phyloP scores from a whole-genome alignment of 1,140 invertebrate genomes.

The Oncopeltus fasciatus region DNA sequence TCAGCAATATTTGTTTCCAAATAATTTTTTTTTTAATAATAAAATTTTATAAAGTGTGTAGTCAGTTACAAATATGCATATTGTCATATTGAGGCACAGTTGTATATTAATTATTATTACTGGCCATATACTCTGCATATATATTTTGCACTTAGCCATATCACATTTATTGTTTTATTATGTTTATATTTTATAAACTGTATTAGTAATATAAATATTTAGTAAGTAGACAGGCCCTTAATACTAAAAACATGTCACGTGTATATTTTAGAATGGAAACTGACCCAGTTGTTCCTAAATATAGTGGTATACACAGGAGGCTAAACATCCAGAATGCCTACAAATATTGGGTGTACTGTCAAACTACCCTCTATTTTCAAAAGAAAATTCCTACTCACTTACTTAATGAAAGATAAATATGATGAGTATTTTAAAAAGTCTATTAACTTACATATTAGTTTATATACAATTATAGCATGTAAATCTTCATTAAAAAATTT shows the following conservation, averaged over 20 bases:
- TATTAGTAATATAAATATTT: slow-evolving; percentile 6
- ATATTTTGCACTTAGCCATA: slow-evolving; percentile 2
- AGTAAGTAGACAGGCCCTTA: slow-evolving; percentile 4
- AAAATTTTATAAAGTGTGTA: not conserved
- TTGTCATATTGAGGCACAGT: not conserved
- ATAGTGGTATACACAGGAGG: not conserved
- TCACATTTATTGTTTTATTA: slow-evolving; percentile 1
- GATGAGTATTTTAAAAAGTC: no score
- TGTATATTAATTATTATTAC: not conserved
- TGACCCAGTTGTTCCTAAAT: slow-evolving; percentile 6
- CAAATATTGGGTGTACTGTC: no score
- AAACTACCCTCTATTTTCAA: no score
- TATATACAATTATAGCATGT: no score
- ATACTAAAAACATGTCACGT: not conserved
- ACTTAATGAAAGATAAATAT: no score
- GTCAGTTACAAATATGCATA: not conserved
- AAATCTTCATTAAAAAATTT: no score
- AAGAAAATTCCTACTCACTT: no score
- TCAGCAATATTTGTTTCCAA: not conserved
- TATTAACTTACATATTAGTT: no score
- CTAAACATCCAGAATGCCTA: not conserved
- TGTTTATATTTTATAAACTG: not conserved
- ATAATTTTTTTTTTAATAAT: not conserved
- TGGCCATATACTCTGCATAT: not conserved
- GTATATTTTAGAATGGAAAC: not conserved